Evolutionary conservation across 2,888 invertebrate species (phyloP).

Genomic region (Drosophila anceps): DNA sequence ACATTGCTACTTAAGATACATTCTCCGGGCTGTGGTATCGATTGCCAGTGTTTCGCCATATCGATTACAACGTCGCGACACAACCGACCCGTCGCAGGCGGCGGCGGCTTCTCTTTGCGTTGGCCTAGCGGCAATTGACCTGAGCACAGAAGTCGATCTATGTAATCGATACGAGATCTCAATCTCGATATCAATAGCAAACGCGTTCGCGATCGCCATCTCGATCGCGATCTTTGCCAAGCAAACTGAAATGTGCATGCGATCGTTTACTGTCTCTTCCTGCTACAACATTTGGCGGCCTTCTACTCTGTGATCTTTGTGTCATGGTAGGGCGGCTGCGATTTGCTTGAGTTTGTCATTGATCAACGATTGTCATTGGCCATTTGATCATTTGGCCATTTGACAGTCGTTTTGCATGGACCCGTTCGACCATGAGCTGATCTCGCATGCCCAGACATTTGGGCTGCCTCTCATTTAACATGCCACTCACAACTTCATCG

Average conservation of each 20-base stretch:
- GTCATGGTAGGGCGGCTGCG: conserved; percentile 26
- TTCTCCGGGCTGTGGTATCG: conserved; percentile 54
- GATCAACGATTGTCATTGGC: conserved; percentile 48
- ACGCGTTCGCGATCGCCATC: conserved; percentile 45
- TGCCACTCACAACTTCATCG: conserved; percentile 74
- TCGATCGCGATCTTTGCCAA: conserved; percentile 13
- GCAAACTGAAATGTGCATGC: conserved; percentile 27
- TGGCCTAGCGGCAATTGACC: conserved; percentile 73
- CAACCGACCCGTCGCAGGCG: conserved; percentile 13
- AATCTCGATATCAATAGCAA: conserved; percentile 39
- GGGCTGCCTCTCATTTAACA: conserved; percentile 56
- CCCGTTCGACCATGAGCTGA: conserved; percentile 27
- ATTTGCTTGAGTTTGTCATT: conserved; percentile 33
- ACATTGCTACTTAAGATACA: conserved; percentile 80
- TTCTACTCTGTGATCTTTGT: conserved; percentile 64
- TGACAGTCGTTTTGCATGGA: conserved; percentile 52
- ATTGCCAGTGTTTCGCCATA: conserved; percentile 64
- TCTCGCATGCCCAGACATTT: conserved; percentile 16
- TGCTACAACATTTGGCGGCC: conserved; percentile 42
- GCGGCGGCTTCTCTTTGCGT: conserved; percentile 48
- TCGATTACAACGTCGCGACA: conserved; percentile 59
- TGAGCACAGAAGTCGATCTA: conserved; percentile 78
- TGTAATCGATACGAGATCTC: conserved; percentile 76
- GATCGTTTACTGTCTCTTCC: conserved; percentile 44
- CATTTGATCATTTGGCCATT: conserved; percentile 24